Percentiles rank a stretch among this genome's conserved stretches.
Conservation (phyloP, 2,888 invertebrate species). For the Liodrosophila aerea region DNA sequence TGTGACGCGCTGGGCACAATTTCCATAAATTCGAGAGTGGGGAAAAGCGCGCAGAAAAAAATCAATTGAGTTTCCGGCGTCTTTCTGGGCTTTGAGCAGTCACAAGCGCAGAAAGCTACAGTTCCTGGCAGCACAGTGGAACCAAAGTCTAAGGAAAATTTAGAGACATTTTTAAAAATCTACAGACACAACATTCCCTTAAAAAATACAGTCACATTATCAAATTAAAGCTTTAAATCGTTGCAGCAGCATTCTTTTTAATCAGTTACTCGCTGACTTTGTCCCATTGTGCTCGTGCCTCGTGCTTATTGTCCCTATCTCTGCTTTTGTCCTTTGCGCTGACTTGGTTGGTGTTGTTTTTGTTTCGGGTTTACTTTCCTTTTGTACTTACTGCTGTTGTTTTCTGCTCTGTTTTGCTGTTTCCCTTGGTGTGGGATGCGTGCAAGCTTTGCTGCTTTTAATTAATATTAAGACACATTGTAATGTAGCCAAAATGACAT, state of each 20-base stretch:
- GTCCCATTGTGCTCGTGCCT: slow-evolving; percentile 44
- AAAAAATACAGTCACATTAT: no score
- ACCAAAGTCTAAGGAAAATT: no score
- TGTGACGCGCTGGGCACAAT: slow-evolving; percentile 31
- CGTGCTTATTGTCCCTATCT: slow-evolving; percentile 21
- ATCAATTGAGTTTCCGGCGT: slow-evolving; percentile 15
- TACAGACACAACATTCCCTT: no score
- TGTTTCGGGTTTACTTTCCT: neutral
- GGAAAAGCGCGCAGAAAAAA: slow-evolving; percentile 13
- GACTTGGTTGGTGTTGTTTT: slow-evolving; percentile 1
- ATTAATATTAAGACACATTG: slow-evolving; percentile 70
- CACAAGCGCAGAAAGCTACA: no score
- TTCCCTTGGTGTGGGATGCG: slow-evolving; percentile 8
- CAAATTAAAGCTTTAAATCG: no score
- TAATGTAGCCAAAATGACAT: slow-evolving; percentile 63
- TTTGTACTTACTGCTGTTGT: slow-evolving; percentile 6
- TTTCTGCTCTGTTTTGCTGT: slow-evolving; percentile 10
- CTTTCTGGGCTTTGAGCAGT: neutral
- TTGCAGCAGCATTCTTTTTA: slow-evolving; percentile 35
- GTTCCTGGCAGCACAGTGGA: slow-evolving; percentile 9
- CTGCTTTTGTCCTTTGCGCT: slow-evolving; percentile 16
- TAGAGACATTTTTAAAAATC: no score
- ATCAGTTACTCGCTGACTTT: slow-evolving; percentile 29
- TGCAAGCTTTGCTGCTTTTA: slow-evolving; percentile 59
- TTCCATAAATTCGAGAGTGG: slow-evolving; percentile 50